Base-by-base conservation (phyloP, 2,888 invertebrate genomes). In the Ypsolopha scabrella region DNA sequence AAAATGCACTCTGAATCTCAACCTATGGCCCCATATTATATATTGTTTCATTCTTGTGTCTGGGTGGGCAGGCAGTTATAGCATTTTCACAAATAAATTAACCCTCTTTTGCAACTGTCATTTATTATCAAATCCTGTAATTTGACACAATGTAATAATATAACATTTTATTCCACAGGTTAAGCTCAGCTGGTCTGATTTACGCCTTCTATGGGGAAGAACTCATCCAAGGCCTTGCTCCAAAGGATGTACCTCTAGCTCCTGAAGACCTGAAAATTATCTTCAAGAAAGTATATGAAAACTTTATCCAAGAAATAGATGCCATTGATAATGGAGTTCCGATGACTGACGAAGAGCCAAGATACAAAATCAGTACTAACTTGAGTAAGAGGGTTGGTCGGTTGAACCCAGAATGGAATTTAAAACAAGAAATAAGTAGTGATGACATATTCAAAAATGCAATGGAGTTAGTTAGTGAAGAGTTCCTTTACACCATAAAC, bases 291-390 rank as follows among this genome's bases (percentile, higher is more conserved):
- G 88, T 99, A 0, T 99, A 99, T 72, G 92, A 94, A 57, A 89
- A 89, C 53, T 94, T 99, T 52, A 91, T 99, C 10, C 92, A 94
- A 80, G 98, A 98, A 87, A 89, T 99, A 54, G 99, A 99, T 81
- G 99, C 94, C 0, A 93, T 98, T 52, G 99, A 99, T 73, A 99
- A 99, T 85, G 99, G 99, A n/a, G 88, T 98, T 0, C 91, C 92
- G 0, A 93, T 94, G 88, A 90, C 89, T 56, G 90, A 91, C 43
- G 93, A 90, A 1, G 90, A 92, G 64, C 91, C 93, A 0, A 83
- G 79, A 36, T 97, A 96, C 70, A 88, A 88, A 56, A 93, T 97
- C n/a, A 88, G 89, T 1, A 95, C 97, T 0, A 88, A 92, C 71
- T 67, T 98, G 8, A 92, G 94, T 65, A 77, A 90, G 0, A 87